phyloP scores from a whole-genome alignment of 2,797 vertebrate genomes.

The Hybognathus amarus region DNA sequence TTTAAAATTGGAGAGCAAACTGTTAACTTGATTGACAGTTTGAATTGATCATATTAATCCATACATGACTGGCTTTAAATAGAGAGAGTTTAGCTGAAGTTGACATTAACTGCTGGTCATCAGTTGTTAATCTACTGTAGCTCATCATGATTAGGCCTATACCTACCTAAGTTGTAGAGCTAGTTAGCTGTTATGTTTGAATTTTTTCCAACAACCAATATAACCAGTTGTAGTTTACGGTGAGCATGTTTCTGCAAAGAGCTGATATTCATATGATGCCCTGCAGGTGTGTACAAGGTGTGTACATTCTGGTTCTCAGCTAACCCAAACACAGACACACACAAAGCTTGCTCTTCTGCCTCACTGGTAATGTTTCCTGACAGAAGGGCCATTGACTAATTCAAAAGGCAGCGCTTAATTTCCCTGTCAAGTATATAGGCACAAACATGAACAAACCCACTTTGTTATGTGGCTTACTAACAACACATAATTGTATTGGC shows the following conservation, averaged over 20 bases:
- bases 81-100: conserved; percentile 19
- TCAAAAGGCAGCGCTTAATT: conserved; percentile 2
- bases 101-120: not conserved
- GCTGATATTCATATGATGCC: conserved; percentile 29
- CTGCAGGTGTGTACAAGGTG: conserved; percentile 35
- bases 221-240: not conserved
- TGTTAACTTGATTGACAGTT: not conserved
- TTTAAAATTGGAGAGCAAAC: not conserved
- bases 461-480: conserved; percentile 9
- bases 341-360: conserved; percentile 44
- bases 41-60: not conserved
- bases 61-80: not conserved
- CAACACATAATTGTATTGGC: not conserved
- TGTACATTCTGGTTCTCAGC: conserved; percentile 34
- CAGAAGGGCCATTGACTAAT: conserved; percentile 41
- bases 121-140: not conserved
- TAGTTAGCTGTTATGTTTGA: not conserved
- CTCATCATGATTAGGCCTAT: not conserved
- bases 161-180: not conserved
- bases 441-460: not conserved
- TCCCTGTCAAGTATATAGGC: conserved; percentile 1
- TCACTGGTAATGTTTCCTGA: conserved; percentile 51
- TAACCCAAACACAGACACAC: conserved; percentile 36
- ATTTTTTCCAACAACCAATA: not conserved
- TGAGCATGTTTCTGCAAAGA: conserved; percentile 24